Percentiles rank a stretch among this genome's conserved stretches.
Conservation (phyloP, 2,113 vertebrate genomes). For the Rhea americana region DNA sequence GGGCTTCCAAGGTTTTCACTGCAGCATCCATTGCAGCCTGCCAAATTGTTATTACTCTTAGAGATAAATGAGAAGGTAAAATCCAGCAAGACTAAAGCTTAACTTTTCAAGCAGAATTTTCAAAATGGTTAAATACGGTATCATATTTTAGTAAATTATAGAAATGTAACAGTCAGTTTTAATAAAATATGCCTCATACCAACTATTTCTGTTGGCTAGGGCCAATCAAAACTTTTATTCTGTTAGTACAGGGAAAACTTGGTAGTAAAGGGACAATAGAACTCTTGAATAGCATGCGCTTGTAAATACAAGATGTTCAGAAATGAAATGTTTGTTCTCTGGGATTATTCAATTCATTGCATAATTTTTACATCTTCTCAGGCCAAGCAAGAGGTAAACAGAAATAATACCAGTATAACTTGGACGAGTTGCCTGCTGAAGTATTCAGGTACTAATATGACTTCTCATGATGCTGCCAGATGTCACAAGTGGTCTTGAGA, state of each 20-base stretch:
- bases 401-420: not conserved
- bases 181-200: not conserved
- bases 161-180: not conserved
- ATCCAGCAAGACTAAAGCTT: not conserved
- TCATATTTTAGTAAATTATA: not conserved
- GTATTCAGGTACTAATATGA: not conserved
- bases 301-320: not conserved
- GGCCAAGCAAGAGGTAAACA: not conserved
- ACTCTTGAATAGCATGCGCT: not conserved
- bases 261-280: not conserved
- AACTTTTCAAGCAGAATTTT: not conserved
- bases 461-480: not conserved
- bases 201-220: not conserved
- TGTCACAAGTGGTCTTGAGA: not conserved
- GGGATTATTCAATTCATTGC: not conserved
- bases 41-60: not conserved
- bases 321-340: not conserved
- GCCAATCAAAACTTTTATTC: not conserved
- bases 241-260: not conserved
- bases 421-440: not conserved
- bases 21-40: not conserved
- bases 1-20: not conserved
- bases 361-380: not conserved
- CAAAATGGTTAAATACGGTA: not conserved
- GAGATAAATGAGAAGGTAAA: not conserved